These are phyloP conservation scores for Lonchura striata DNA, from an alignment of 2,113 vertebrate species.

Conservation along the genomic window DNA sequence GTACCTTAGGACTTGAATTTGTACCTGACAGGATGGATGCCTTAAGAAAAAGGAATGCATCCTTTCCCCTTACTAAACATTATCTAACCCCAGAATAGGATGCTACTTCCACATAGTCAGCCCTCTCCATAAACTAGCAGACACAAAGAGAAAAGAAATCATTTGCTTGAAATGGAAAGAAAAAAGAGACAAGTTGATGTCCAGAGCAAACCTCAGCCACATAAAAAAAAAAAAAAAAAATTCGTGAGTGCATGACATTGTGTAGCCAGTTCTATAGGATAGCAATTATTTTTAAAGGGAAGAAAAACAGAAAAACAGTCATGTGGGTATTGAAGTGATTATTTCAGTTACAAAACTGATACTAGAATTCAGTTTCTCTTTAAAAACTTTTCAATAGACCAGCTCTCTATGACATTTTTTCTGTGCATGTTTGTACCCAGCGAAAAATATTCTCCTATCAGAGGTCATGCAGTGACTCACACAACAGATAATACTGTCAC, in stretches of 20 bases:
- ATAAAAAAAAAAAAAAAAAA: background rate
- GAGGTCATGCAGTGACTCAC: background rate
- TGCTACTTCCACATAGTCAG: background rate
- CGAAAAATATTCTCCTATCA: background rate
- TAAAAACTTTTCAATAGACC: background rate
- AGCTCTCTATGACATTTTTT: background rate
- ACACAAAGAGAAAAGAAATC: background rate
- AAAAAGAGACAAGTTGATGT: background rate
- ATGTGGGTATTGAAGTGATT: background rate
- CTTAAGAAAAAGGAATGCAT: background rate
- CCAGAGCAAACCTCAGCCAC: background rate
- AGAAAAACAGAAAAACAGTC: background rate
- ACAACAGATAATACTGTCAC: background rate
- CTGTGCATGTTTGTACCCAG: background rate
- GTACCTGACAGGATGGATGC: fast-evolving
- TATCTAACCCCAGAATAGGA: background rate
- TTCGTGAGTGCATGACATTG: background rate
- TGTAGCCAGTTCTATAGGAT: background rate
- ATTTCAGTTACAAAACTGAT: background rate
- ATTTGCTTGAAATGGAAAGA: background rate
- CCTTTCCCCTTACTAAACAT: background rate
- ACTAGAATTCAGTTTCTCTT: background rate
- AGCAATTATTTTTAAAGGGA: background rate
- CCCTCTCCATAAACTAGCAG: background rate
- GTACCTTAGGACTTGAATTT: background rate